These are phyloP conservation scores for Hirtodrosophila trivittata DNA, from an alignment of 2,888 invertebrate species.

Conservation along the genomic window DNA sequence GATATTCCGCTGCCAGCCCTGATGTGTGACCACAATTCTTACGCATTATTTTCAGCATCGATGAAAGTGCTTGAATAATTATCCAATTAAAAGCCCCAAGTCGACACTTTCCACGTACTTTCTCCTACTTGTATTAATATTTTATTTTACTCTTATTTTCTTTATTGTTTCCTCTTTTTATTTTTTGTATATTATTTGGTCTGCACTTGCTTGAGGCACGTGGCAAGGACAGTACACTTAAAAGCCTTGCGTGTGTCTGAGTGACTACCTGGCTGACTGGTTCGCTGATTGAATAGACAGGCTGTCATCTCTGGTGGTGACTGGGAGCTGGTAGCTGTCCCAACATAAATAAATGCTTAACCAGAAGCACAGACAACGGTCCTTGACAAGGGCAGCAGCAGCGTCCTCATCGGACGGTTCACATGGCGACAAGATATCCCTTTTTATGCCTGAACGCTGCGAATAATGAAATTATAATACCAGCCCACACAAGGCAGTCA, in stretches of 20 bases:
- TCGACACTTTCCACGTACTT: not conserved
- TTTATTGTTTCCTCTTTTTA: slow-evolving; percentile 1
- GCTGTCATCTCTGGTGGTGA: slow-evolving; percentile 52
- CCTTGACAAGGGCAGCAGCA: slow-evolving; percentile 34
- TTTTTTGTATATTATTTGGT: slow-evolving; percentile 6
- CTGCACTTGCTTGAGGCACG: slow-evolving; percentile 40
- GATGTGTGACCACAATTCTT: slow-evolving; percentile 21
- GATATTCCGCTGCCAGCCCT: slow-evolving; percentile 9
- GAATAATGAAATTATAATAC: slow-evolving; percentile 74
- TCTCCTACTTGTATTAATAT: slow-evolving; percentile 4
- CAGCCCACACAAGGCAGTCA: slow-evolving; percentile 12
- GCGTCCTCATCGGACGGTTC: slow-evolving; percentile 28
- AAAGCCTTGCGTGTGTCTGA: slow-evolving; percentile 22
- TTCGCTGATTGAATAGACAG: slow-evolving; percentile 73
- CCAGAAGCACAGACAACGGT: slow-evolving; percentile 33
- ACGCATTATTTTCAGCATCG: slow-evolving; percentile 54
- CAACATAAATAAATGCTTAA: slow-evolving; percentile 69
- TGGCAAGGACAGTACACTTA: slow-evolving; percentile 45
- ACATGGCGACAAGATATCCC: slow-evolving; percentile 68
- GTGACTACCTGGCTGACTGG: slow-evolving; percentile 45
- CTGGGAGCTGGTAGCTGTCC: slow-evolving; percentile 1
- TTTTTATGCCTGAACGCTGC: slow-evolving; percentile 73
- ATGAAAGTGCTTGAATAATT: slow-evolving; percentile 72
- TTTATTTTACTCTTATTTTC: slow-evolving; percentile 1
- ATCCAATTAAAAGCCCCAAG: slow-evolving; percentile 65